Base-by-base conservation (phyloP, 2,888 invertebrate species). In the Drosophila mayaguana region DNA sequence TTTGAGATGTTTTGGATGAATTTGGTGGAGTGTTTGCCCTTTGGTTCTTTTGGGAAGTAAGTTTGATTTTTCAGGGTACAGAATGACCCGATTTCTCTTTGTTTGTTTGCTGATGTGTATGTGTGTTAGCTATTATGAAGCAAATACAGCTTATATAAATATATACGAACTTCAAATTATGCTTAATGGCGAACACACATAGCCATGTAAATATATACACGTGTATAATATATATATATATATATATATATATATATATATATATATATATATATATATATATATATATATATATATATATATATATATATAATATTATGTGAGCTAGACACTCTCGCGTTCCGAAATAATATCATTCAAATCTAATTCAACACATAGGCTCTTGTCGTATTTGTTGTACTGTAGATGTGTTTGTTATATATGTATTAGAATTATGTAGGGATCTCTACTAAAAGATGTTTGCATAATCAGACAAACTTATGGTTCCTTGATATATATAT, bases 1-100 rank as follows among this genome's bases (percentile, higher is more conserved):
- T 57, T 70, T 40, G 28, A 57, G 63, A 82, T 69, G 50, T 71
- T 71, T 60, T 63, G 62, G 56, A 75, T 83, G 68, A 61, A 64
- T 64, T 34, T 14, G 12, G 32, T 12, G 63, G 38, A 43, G 20
- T 46, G 38, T 28, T 20, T 51, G 48, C 40, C 25, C 6, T 50
- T 72, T 60, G 60, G 59, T 76, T 54, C 38, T 61, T 61, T 40
- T 25, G 46, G 54, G 43, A 76, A 59, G 34, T 40, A 50, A 45
- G 3, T 34, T 51, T 9, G 28, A 28, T 18, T 38, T 38, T 36
- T 53, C 18, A 50, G 12, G 4, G 3, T 16, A 20, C 14, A 51
- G 20, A 48, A 48, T 48, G 11, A 0, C 6, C 51, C 32, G 6
- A 2, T 40, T 40, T 40, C n/a, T 40, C 8, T 40, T 40, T n/a